Percentiles rank a stretch among this genome's conserved stretches.
These are phyloP conservation scores for Onthophagus taurus DNA, from an alignment of 1,140 invertebrate species.

Conservation along the genomic window DNA sequence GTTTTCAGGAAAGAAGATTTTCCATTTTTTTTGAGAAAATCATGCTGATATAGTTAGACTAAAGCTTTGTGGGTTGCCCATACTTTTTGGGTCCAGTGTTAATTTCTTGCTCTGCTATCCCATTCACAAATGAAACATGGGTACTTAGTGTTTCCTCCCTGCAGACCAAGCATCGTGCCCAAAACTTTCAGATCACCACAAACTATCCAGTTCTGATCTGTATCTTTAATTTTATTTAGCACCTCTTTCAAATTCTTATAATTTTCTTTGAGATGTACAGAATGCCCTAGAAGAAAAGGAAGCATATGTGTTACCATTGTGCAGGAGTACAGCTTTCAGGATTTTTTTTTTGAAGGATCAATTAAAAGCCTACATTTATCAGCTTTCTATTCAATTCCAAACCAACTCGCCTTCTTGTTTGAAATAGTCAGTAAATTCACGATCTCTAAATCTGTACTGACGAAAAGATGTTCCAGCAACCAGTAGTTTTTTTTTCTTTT, in stretches of 20 bases:
- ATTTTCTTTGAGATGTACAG: not conserved
- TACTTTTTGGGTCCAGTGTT: not conserved
- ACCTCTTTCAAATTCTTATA: not conserved
- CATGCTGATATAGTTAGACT: constrained; percentile 1
- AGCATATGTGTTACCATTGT: not conserved
- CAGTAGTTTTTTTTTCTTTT: too few relatives aligned
- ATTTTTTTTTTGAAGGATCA: too few relatives aligned
- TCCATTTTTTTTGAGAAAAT: not conserved
- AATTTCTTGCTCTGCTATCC: too few relatives aligned
- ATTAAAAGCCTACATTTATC: too few relatives aligned
- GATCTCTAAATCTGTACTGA: too few relatives aligned
- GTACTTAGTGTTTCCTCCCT: constrained; percentile 1
- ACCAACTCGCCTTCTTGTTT: too few relatives aligned
- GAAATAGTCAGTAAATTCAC: too few relatives aligned
- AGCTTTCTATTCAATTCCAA: too few relatives aligned
- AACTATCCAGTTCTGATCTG: not conserved
- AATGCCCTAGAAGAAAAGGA: not conserved
- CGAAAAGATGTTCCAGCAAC: too few relatives aligned
- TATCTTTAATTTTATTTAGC: not conserved
- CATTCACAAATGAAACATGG: not conserved
- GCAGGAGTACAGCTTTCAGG: too few relatives aligned
- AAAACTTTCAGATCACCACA: too few relatives aligned
- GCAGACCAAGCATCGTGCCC: not conserved
- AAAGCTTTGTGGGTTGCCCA: not conserved
- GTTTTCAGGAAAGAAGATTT: not conserved